These are phyloP conservation scores for Rotaria sp. DNA, from an alignment of 2,888 invertebrate species.

Conservation along the genomic window DNA sequence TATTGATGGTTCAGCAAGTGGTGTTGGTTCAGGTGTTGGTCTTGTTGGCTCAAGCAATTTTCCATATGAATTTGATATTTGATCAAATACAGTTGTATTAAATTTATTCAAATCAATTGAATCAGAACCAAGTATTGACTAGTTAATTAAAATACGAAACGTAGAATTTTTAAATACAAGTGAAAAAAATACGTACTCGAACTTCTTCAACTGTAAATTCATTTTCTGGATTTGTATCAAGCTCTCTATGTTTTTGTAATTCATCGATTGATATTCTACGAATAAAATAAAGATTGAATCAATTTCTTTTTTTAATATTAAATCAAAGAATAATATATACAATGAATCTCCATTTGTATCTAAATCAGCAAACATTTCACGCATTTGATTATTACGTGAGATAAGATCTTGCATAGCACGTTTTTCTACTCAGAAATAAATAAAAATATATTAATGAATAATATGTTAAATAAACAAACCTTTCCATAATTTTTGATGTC, in stretches of 20 bases:
- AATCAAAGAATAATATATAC: neutral
- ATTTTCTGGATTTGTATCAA: conserved; percentile 83
- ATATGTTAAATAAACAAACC: conserved; percentile 45
- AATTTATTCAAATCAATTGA: conserved; percentile 30
- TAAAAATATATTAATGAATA: neutral
- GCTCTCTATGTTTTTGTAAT: conserved; percentile 64
- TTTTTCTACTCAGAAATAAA: conserved; percentile 43
- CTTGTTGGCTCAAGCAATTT: conserved; percentile 25
- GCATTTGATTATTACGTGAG: conserved; percentile 47
- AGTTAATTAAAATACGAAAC: neutral
- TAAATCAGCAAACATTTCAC: conserved; percentile 65
- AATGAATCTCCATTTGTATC: conserved; percentile 73
- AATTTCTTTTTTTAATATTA: neutral
- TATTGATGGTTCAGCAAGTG: conserved; percentile 40
- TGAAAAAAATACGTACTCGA: conserved; percentile 52
- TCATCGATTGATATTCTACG: conserved; percentile 61
- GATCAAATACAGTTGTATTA: conserved; percentile 27
- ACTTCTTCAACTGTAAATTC: conserved; percentile 79
- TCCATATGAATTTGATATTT: conserved; percentile 27
- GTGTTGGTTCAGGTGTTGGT: conserved; percentile 37
- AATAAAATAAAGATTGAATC: conserved; percentile 30
- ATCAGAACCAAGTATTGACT: conserved; percentile 21
- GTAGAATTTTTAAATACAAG: conserved; percentile 47
- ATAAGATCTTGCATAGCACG: conserved; percentile 47
- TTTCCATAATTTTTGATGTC: conserved; percentile 54